Evolutionary conservation across 2,888 invertebrate genomes (phyloP), one percentile per base, ranked within the genome.

Genomic region (Tetanocera ferruginea): DNA sequence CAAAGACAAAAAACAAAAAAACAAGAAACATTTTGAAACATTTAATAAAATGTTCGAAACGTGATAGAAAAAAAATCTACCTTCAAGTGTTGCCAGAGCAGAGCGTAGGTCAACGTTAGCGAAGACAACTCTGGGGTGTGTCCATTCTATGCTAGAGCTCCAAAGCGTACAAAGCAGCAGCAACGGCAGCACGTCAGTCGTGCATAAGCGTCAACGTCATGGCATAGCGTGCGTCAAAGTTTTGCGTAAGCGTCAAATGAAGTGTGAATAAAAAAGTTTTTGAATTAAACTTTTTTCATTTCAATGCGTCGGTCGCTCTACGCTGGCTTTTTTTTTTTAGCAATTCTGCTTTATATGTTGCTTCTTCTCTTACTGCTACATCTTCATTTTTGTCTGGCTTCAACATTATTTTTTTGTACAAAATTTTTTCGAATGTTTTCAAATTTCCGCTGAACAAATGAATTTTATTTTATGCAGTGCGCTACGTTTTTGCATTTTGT

Each of bases 261-360:
- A 79, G 80, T 76, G 80, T 79, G 77, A 79, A 80, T 80, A 78
- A 76, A 78, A 79, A 80, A 80, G 76, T 79, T 79, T 79, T 80
- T 79, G 76, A 79, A 80, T 80, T 80, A 78, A 80, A 80, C 79
- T 80, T 80, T 80, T 79, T 77, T 80, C 80, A 80, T 80, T 80
- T 80, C 76, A 78, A 77, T 75, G 66, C 55, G 64, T 52, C 51
- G 28, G 14, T 28, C 37, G 51, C 34, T 19, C 43, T 25, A 5
- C 14, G 19, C n/a, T 11, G 14, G 19, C 23, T 19, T 37, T 17
- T 34, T 23, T 64, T 74, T 28, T 8, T 11, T 14, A 19, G 11
- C 43, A 37, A 19, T 37, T 57, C 23, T n/a, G 17, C 37, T 37
- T 23, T 28, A 11, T 70, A 17, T 57, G 25, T 9, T 51, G 23